Evolutionary conservation across 1,140 invertebrate genomes (phyloP).

Genomic region (Sitobion miscanthi): DNA sequence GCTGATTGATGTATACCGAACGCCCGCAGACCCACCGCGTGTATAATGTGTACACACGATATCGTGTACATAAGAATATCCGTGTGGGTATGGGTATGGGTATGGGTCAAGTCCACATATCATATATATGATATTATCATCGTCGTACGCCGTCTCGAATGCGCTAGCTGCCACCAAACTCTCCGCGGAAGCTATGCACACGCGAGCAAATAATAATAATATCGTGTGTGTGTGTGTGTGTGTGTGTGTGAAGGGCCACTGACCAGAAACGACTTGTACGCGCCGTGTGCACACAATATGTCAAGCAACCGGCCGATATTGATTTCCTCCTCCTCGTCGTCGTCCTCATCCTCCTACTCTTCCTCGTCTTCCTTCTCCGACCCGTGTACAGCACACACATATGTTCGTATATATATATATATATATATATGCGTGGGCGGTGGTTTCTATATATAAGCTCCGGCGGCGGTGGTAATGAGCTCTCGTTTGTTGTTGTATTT

Average conservation of each 20-base stretch:
- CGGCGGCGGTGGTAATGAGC: slow-evolving; percentile 12
- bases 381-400: neutral
- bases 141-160: neutral
- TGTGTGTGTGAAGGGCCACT: neutral
- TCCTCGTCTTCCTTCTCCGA: neutral
- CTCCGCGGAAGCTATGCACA: neutral
- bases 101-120: neutral
- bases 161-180: neutral
- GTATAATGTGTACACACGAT: neutral
- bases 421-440: neutral
- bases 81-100: neutral
- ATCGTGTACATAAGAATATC: neutral
- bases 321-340: neutral
- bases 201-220: neutral
- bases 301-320: slow-evolving; percentile 47
- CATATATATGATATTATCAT: neutral
- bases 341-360: neutral
- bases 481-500: slow-evolving; percentile 35
- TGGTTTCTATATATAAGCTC: slow-evolving; percentile 12
- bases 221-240: neutral
- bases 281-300: slow-evolving; percentile 37
- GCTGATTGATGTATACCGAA: slow-evolving; percentile 14
- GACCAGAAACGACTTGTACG: slow-evolving; percentile 32
- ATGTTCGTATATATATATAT: neutral
- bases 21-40: neutral